phyloP scores from a whole-genome alignment of 37 sponge, comb jelly and placozoan genomes.

The Cladorhizidae sp. region DNA sequence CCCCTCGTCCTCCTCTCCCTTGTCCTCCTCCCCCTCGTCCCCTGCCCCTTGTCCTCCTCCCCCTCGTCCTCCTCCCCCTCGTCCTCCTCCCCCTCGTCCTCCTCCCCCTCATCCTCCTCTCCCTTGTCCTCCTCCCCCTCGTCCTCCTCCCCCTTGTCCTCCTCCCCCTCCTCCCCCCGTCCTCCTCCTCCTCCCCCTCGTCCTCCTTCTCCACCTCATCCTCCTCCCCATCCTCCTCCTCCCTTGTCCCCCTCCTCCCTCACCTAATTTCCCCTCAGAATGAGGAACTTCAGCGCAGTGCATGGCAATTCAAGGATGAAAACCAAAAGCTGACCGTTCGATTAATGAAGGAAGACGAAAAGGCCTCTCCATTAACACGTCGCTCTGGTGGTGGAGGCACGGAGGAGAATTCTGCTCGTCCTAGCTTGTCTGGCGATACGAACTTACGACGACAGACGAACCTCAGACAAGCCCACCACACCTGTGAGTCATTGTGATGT shows the following conservation, averaged over 20 bases:
- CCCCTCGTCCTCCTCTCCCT: no score
- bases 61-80: no score
- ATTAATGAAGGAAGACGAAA: constrained; percentile 28
- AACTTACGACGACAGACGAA: constrained; percentile 2
- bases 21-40: no score
- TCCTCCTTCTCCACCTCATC: no score
- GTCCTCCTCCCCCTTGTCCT: no score
- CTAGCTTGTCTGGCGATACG: constrained; percentile 15
- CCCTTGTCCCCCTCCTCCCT: neutral
- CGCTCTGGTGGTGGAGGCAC: constrained; percentile 39
- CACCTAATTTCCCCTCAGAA: constrained; percentile 3
- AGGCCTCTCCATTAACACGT: constrained; percentile 13
- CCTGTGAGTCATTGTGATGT: constrained; percentile 16
- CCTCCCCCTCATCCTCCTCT: no score
- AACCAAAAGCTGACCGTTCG: constrained; percentile 23
- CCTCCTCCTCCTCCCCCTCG: no score
- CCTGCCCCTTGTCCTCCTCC: no score
- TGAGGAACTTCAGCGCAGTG: constrained; percentile 28
- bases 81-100: no score
- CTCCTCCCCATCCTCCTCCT: no score
- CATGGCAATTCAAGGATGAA: constrained; percentile 37
- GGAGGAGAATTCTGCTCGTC: constrained; percentile 26
- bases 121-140: no score
- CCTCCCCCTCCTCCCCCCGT: neutral
- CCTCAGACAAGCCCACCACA: constrained; percentile 24